These are phyloP conservation scores for Pherbina coryleti DNA, from an alignment of 2,888 invertebrate species.

Conservation along the genomic window DNA sequence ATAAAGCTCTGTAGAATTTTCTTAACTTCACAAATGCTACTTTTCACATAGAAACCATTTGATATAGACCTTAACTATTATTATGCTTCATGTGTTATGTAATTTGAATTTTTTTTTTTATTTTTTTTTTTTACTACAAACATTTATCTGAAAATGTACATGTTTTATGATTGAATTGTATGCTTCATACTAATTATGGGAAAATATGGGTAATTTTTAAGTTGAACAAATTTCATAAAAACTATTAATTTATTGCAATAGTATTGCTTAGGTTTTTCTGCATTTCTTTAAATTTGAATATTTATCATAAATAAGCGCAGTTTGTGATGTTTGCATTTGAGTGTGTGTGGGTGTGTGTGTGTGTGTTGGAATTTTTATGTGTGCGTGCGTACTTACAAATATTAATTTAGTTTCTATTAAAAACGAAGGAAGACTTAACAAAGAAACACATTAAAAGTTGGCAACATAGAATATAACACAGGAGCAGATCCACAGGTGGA, in stretches of 20 bases:
- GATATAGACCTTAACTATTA: neutral
- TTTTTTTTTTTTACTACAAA: neutral
- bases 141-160: neutral
- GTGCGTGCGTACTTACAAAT: too few species aligned
- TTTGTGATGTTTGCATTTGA: too few species aligned
- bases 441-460: too few species aligned
- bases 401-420: too few species aligned
- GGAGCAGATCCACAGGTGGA: too few species aligned
- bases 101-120: neutral
- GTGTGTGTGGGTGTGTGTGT: too few species aligned
- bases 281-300: neutral
- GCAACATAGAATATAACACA: too few species aligned
- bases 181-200: neutral
- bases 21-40: neutral
- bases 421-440: too few species aligned
- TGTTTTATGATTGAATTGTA: neutral
- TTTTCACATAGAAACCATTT: too few species aligned
- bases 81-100: neutral
- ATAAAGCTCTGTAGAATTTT: neutral
- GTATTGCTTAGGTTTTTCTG: conserved; percentile 30
- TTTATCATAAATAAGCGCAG: neutral
- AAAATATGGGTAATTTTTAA: neutral
- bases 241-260: conserved; percentile 49
- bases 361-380: too few species aligned
- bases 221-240: neutral